These are phyloP conservation scores for Papilio glaucus DNA, from an alignment of 1,140 invertebrate genomes.

Conservation along the genomic window DNA sequence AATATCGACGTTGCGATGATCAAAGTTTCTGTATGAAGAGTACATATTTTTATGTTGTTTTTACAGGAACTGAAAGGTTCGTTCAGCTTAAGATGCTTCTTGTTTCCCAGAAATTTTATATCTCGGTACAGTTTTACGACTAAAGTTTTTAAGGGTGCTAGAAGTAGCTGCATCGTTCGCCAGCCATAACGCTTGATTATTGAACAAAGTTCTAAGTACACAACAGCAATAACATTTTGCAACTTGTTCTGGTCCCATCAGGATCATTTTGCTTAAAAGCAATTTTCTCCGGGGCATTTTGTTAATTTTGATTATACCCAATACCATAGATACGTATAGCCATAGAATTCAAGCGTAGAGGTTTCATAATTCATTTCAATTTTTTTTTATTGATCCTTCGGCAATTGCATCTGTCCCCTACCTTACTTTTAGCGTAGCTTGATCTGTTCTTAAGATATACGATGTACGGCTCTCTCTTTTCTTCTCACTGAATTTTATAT, in stretches of 20 bases:
- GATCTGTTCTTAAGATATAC: not conserved
- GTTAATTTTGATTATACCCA: not conserved
- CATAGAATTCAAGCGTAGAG: not conserved
- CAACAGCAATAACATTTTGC: conserved; percentile 17
- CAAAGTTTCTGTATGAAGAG: not conserved
- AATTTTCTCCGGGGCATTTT: not conserved
- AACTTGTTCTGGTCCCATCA: not conserved
- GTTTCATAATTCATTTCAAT: not conserved
- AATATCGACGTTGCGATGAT: not conserved
- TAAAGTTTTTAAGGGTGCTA: conserved; percentile 9
- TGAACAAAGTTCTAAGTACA: conserved; percentile 6
- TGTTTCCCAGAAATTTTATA: conserved; percentile 13
- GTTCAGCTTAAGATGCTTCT: conserved; percentile 1
- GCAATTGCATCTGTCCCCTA: too few relatives aligned
- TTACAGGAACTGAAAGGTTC: not conserved
- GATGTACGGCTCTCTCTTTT: not conserved
- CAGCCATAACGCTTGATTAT: conserved; percentile 12
- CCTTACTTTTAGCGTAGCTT: too few relatives aligned
- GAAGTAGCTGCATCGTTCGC: conserved; percentile 11
- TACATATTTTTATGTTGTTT: not conserved
- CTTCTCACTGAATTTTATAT: not conserved
- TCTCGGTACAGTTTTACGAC: conserved; percentile 8
- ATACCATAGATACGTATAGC: not conserved
- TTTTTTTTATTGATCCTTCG: too few relatives aligned
- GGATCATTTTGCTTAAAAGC: not conserved